Conservation (phyloP, 2,113 vertebrate genomes). For the Pomatostomus ruficeps region DNA sequence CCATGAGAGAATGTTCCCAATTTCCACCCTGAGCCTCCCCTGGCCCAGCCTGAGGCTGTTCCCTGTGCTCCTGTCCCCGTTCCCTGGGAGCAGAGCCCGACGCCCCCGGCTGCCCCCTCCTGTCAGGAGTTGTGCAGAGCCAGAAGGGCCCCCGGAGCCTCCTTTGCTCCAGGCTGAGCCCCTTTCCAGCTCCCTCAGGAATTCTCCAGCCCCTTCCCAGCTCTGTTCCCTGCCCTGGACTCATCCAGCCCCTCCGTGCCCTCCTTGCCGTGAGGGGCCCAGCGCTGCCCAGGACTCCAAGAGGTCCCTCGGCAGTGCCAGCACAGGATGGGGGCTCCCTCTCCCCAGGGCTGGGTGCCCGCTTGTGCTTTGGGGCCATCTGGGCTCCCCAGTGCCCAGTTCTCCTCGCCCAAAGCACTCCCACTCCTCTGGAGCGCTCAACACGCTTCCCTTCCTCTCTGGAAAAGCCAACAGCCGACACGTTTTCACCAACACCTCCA, state of each 20-base stretch:
- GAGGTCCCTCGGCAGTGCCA: not conserved
- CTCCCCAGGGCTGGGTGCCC: not conserved
- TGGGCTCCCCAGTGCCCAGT: not conserved
- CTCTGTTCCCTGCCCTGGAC: fast-evolving
- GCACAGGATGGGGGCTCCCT: not conserved
- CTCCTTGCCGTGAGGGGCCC: fast-evolving
- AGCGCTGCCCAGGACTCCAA: not conserved
- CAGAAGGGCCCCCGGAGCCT: fast-evolving
- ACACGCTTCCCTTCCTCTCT: not conserved
- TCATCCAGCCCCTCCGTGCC: fast-evolving
- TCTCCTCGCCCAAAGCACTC: not conserved
- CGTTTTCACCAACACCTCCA: constrained; percentile 52
- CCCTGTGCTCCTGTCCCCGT: not conserved
- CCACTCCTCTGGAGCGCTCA: constrained; percentile 22
- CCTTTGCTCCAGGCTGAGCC: not conserved
- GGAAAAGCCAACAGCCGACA: constrained; percentile 39
- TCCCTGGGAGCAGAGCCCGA: not conserved
- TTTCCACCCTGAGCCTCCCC: fast-evolving
- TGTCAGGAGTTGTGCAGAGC: not conserved
- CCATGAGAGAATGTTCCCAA: not conserved
- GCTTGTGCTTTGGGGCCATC: not conserved
- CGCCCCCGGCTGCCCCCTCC: not conserved
- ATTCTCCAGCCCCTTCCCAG: not conserved
- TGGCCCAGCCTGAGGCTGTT: not conserved
- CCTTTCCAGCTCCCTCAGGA: not conserved